A percentile compares a stretch with the other conserved stretches of the same genome.
These are phyloP conservation scores for Acanthopleura granulata DNA, from an alignment of 2,888 invertebrate species.

Conservation along the genomic window DNA sequence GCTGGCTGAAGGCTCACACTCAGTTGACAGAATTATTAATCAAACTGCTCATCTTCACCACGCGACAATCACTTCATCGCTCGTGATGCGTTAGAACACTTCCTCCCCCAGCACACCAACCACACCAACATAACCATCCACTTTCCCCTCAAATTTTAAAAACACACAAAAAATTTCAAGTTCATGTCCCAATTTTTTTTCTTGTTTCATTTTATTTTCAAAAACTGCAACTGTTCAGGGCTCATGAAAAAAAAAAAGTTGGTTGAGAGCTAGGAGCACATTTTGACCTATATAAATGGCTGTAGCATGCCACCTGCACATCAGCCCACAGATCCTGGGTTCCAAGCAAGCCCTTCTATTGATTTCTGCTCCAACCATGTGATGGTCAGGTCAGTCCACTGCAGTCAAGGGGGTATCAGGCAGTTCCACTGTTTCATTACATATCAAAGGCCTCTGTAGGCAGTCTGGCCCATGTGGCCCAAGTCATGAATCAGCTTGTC, in stretches of 20 bases:
- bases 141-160: no score
- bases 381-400: not conserved
- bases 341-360: conserved; percentile 3
- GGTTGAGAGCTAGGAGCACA: not conserved
- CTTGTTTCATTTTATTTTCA: no score
- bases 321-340: not conserved
- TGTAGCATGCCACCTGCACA: not conserved
- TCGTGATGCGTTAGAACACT: no score
- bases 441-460: not conserved
- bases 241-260: no score
- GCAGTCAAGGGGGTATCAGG: not conserved
- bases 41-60: not conserved
- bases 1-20: not conserved
- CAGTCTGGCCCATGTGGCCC: not conserved
- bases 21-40: conserved; percentile 2
- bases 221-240: no score
- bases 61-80: no score
- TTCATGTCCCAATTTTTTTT: no score
- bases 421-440: not conserved
- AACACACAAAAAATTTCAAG: no score
- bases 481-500: not conserved
- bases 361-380: conserved; percentile 13
- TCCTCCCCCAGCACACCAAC: no score
- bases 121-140: no score
- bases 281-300: conserved; percentile 6